These are phyloP conservation scores for Melangyna quadrimaculata DNA, from an alignment of 2,888 invertebrate genomes.

Conservation along the genomic window DNA sequence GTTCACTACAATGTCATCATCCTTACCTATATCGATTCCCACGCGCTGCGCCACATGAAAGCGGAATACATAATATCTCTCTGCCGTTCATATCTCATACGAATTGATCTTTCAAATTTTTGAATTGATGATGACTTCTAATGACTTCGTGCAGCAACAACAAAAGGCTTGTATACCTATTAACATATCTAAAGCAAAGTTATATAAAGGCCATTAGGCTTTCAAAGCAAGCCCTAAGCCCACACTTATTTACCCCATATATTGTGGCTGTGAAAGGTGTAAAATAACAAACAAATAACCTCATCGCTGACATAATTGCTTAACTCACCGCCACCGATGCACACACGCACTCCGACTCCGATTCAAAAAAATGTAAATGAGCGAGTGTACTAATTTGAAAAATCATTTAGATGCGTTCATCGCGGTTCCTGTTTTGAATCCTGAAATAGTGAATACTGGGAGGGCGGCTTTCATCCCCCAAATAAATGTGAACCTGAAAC, in stretches of 20 bases:
- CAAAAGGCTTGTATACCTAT: constrained; percentile 40
- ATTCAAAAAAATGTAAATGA: constrained; percentile 67
- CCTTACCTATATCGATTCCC: constrained; percentile 32
- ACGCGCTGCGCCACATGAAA: not conserved
- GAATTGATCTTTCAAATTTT: constrained; percentile 41
- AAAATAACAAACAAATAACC: constrained; percentile 67
- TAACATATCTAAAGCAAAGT: constrained; percentile 50
- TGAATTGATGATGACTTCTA: constrained; percentile 57
- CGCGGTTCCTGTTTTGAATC: not conserved
- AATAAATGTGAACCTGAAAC: constrained; percentile 7
- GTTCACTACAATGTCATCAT: constrained; percentile 4
- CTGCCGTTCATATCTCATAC: not conserved
- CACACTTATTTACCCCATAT: not conserved
- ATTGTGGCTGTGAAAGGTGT: constrained; percentile 35
- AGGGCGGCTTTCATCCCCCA: constrained; percentile 58
- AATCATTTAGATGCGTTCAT: constrained; percentile 65
- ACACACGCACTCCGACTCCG: constrained; percentile 39
- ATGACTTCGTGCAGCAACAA: constrained; percentile 48
- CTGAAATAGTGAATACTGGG: not conserved
- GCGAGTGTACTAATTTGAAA: constrained; percentile 60
- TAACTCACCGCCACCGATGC: constrained; percentile 1
- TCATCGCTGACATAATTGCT: constrained; percentile 64
- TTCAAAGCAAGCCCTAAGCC: not conserved
- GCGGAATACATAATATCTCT: not conserved
- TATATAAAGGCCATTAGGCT: constrained; percentile 46